Evolutionary conservation across 2,797 vertebrate species (phyloP).

Genomic region (Carapus acus): DNA sequence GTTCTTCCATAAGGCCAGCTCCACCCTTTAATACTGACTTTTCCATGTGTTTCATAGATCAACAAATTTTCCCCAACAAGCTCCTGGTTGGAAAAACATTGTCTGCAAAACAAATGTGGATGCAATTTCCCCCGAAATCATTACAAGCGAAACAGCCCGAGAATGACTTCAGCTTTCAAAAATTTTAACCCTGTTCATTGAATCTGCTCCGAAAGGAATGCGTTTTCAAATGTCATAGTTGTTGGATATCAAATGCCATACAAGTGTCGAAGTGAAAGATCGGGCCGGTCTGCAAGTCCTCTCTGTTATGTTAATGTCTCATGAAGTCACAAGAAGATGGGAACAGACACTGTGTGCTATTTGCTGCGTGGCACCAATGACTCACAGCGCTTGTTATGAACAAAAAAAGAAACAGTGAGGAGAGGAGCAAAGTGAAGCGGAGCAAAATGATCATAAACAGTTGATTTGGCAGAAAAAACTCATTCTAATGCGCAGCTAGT

Average conservation of each 20-base stretch:
- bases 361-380: slow-evolving; percentile 8
- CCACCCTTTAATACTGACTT: too few species aligned
- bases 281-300: slow-evolving; percentile 16
- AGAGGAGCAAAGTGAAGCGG: neutral
- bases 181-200: slow-evolving; percentile 17
- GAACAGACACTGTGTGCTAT: slow-evolving; percentile 8
- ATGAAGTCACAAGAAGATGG: slow-evolving; percentile 19
- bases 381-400: neutral
- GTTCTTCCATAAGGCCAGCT: too few species aligned
- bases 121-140: neutral
- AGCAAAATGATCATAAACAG: neutral
- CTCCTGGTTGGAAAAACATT: too few species aligned
- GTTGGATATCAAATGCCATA: too few species aligned
- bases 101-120: too few species aligned
- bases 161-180: slow-evolving; percentile 9
- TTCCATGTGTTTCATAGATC: too few species aligned
- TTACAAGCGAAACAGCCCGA: slow-evolving; percentile 10
- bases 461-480: neutral
- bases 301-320: slow-evolving; percentile 37
- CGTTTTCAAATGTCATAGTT: slow-evolving; percentile 39
- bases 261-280: too few species aligned
- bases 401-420: neutral
- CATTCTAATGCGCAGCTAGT: neutral
- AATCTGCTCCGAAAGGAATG: slow-evolving; percentile 29
- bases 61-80: too few species aligned